phyloP scores from a whole-genome alignment of 2,113 vertebrate species.

The Tenebrosternarchus preto region DNA sequence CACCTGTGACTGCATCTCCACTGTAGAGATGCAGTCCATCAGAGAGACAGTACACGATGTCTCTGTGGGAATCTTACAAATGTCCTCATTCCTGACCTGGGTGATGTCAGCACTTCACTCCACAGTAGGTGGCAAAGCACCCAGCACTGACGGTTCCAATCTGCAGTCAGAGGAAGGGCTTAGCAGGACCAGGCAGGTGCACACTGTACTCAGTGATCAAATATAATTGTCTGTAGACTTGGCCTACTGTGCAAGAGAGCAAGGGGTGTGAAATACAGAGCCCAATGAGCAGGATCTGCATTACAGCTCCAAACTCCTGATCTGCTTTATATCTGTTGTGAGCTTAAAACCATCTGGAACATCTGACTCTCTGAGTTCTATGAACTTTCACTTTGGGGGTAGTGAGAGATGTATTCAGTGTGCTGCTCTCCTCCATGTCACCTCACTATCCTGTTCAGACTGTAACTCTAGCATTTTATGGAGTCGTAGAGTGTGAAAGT shows the following conservation, averaged over 20 bases:
- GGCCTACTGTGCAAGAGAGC: background rate
- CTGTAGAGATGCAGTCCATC: conserved; percentile 1
- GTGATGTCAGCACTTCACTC: background rate
- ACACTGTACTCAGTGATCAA: background rate
- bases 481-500: background rate
- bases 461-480: conserved; percentile 16
- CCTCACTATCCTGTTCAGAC: conserved; percentile 9
- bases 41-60: conserved; percentile 6
- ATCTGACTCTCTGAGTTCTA: background rate
- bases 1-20: background rate
- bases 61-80: background rate
- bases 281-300: background rate
- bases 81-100: background rate
- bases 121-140: background rate
- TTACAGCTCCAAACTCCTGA: background rate
- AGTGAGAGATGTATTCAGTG: background rate
- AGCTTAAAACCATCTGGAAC: background rate
- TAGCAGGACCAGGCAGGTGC: background rate
- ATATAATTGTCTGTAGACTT: background rate
- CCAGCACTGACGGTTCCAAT: background rate
- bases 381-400: background rate
- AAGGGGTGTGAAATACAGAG: background rate
- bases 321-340: background rate
- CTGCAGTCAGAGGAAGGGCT: background rate
- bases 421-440: background rate